phyloP scores from a whole-genome alignment of 2,888 invertebrate genomes.

The Heliconius sara region DNA sequence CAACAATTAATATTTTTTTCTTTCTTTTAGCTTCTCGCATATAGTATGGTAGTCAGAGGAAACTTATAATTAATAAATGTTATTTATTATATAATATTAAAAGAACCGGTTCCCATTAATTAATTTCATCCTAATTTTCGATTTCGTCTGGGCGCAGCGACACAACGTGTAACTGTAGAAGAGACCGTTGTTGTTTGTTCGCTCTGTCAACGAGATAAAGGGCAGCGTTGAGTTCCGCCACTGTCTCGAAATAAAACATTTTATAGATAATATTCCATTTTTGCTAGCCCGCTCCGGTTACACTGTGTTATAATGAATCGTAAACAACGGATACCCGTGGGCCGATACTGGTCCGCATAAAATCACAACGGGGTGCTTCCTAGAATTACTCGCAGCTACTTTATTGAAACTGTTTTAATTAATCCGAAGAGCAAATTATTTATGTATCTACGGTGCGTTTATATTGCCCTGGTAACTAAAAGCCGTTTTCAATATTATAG shows the following conservation, averaged over 20 bases:
- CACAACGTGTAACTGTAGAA: no score
- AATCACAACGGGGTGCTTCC: conserved; percentile 70
- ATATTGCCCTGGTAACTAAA: conserved; percentile 32
- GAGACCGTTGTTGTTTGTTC: no score
- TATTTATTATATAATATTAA: no score
- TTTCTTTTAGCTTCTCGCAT: no score
- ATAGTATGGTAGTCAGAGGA: no score
- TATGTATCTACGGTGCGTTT: conserved; percentile 45
- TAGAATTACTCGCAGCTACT: conserved; percentile 56
- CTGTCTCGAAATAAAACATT: not conserved
- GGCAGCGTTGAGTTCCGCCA: no score
- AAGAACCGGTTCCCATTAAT: no score
- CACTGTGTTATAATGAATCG: conserved; percentile 43
- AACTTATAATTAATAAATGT: no score
- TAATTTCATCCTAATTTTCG: no score
- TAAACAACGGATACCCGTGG: conserved; percentile 45
- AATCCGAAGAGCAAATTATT: conserved; percentile 55
- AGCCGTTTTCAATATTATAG: conserved; percentile 23
- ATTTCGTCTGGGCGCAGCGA: no score
- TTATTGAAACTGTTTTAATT: conserved; percentile 75
- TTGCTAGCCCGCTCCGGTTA: conserved; percentile 24
- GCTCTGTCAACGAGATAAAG: no score
- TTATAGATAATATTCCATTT: conserved; percentile 28
- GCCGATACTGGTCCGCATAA: conserved; percentile 50
- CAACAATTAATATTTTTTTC: not conserved